Conservation (phyloP, 2,797 vertebrate genomes). For the Pseudochaenichthys georgianus region DNA sequence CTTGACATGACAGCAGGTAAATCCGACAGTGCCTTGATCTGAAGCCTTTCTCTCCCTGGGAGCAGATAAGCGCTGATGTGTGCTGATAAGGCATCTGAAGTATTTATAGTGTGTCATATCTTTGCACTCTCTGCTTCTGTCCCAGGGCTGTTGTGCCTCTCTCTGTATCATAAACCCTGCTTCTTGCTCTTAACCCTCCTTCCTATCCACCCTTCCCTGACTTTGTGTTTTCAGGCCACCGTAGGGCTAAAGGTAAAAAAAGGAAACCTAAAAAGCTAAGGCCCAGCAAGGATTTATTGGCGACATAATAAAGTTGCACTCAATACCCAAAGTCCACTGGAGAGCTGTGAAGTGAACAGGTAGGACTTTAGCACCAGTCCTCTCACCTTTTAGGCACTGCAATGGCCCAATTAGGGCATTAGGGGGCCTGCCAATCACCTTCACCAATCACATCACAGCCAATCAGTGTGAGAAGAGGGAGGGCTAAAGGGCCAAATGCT, state of each 20-base stretch:
- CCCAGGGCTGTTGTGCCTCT: conserved; percentile 63
- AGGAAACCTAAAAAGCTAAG: conserved; percentile 96
- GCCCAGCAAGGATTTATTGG: conserved; percentile 87
- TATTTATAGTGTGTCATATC: conserved; percentile 84
- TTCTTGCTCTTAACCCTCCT: conserved; percentile 74
- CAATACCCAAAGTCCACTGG: conserved; percentile 82
- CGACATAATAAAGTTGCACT: conserved; percentile 87
- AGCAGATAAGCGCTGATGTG: conserved; percentile 76
- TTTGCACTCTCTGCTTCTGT: conserved; percentile 75
- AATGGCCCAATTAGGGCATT: conserved; percentile 78
- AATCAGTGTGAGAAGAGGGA: conserved; percentile 68
- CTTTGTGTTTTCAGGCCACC: conserved; percentile 96
- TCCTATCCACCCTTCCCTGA: conserved; percentile 69
- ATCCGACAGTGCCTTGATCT: conserved; percentile 71
- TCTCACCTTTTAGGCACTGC: conserved; percentile 67
- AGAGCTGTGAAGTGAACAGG: conserved; percentile 91
- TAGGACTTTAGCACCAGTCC: conserved; percentile 87
- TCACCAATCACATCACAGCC: conserved; percentile 74
- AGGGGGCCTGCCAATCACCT: conserved; percentile 81
- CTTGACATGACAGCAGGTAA: conserved; percentile 74
- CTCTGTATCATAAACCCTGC: conserved; percentile 70
- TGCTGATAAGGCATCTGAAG: conserved; percentile 85
- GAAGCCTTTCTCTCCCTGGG: conserved; percentile 69
- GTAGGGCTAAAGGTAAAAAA: conserved; percentile 97
- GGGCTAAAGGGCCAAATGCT: conserved; percentile 53